Evolutionary conservation across 2,113 vertebrate genomes (phyloP).

Genomic region (Mellivora capensis): DNA sequence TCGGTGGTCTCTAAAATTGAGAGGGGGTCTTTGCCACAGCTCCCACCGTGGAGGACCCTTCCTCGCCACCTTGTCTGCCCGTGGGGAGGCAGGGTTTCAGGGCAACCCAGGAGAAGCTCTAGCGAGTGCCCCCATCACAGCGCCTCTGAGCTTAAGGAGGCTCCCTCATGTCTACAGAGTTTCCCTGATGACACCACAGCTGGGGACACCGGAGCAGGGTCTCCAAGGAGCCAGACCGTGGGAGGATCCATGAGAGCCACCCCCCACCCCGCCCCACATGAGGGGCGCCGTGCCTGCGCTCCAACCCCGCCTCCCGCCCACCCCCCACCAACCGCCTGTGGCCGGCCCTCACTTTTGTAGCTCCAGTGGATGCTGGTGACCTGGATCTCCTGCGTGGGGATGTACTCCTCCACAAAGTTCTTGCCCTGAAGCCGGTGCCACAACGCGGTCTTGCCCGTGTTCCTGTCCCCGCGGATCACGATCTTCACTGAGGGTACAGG

Average conservation of each 20-base stretch:
- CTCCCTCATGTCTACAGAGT: accelerated
- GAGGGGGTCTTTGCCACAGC: background rate
- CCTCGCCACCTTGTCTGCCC: background rate
- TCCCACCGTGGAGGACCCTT: background rate
- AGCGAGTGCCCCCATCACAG: too few species aligned
- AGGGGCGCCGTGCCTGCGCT: background rate
- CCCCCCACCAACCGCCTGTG: background rate
- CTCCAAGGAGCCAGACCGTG: background rate
- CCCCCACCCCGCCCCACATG: accelerated
- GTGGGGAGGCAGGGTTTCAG: accelerated
- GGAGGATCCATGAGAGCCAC: too few species aligned
- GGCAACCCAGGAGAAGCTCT: background rate
- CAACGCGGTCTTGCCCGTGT: slow-evolving; percentile 97
- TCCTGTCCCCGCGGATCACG: slow-evolving; percentile 96
- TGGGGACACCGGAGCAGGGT: background rate
- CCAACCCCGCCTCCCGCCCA: accelerated
- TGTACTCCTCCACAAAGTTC: slow-evolving; percentile 97
- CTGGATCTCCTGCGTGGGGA: slow-evolving; percentile 99
- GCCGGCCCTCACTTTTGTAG: slow-evolving; percentile 93
- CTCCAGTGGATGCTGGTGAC: slow-evolving; percentile 99
- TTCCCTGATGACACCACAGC: accelerated
- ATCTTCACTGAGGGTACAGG: slow-evolving; percentile 92
- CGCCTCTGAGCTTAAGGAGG: background rate
- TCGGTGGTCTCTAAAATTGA: background rate
- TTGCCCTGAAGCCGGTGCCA: slow-evolving; percentile 98